Conservation (phyloP, 2,888 invertebrate species). For the Cerastis rubricosa region DNA sequence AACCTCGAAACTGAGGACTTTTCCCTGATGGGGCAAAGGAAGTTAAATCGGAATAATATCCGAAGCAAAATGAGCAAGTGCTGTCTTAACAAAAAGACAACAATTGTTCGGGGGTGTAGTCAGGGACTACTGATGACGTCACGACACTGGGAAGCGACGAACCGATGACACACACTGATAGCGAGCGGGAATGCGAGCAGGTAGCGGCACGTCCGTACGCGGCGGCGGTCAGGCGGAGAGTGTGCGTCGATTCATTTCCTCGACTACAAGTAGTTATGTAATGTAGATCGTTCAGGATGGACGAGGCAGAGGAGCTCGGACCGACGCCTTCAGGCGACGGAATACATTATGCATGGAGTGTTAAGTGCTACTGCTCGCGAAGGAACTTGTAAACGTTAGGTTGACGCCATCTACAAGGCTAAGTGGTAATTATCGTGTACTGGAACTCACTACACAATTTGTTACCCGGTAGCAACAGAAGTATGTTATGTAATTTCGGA, state of each 20-base stretch:
- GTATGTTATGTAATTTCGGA: not conserved
- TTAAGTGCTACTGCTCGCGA: slow-evolving; percentile 46
- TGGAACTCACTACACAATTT: not conserved
- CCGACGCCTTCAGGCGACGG: slow-evolving; percentile 47
- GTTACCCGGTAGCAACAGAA: not conserved
- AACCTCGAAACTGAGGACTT: too few species aligned
- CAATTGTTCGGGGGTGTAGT: too few species aligned
- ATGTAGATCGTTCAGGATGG: slow-evolving; percentile 44
- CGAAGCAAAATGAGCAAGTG: too few species aligned
- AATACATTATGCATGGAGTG: slow-evolving; percentile 63
- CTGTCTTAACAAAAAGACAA: too few species aligned
- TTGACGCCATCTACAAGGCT: slow-evolving; percentile 7
- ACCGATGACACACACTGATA: too few species aligned
- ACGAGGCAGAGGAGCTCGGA: slow-evolving; percentile 16
- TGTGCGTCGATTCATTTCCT: not conserved
- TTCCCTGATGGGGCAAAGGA: too few species aligned
- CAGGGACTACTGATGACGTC: too few species aligned
- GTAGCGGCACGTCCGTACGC: too few species aligned
- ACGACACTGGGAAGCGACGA: too few species aligned
- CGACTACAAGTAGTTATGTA: slow-evolving; percentile 19
- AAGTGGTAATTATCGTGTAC: not conserved
- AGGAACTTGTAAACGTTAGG: slow-evolving; percentile 23
- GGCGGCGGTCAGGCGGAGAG: too few species aligned
- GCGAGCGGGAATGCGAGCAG: too few species aligned
- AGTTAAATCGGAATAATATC: too few species aligned